phyloP scores from a whole-genome alignment of 1,140 invertebrate genomes.

The Paracyclopina nana region DNA sequence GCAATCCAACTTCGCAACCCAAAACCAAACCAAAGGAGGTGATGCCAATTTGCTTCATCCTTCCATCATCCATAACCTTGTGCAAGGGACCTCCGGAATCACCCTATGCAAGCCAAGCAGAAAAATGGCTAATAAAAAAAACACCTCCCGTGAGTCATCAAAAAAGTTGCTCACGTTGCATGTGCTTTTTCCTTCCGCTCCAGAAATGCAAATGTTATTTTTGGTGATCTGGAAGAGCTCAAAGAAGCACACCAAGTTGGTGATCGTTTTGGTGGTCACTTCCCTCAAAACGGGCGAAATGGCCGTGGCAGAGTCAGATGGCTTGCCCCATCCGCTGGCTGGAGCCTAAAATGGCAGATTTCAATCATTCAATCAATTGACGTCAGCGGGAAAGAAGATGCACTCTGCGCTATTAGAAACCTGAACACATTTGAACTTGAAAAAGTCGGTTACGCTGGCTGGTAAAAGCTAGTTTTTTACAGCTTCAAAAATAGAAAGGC shows the following conservation, averaged over 20 bases:
- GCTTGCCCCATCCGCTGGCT: slow-evolving; percentile 17
- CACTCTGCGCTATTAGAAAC: no score
- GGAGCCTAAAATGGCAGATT: no score
- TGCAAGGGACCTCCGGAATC: slow-evolving; percentile 1
- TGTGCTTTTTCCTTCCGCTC: slow-evolving; percentile 3
- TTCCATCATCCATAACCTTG: no score
- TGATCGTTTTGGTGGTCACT: slow-evolving; percentile 9
- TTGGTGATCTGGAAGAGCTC: slow-evolving; percentile 12
- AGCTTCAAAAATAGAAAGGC: no score
- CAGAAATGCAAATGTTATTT: slow-evolving; percentile 16
- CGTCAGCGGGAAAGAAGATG: no score
- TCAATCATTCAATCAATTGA: no score
- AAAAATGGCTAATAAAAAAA: background rate
- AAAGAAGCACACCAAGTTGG: slow-evolving; percentile 13
- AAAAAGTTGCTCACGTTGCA: slow-evolving; percentile 14
- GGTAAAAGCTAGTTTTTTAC: no score
- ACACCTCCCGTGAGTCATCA: background rate
- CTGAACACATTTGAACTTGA: no score
- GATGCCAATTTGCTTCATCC: background rate
- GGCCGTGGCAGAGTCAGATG: slow-evolving; percentile 4
- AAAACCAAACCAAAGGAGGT: background rate
- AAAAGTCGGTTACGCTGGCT: no score
- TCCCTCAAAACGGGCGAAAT: slow-evolving; percentile 7
- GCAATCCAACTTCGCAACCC: background rate
- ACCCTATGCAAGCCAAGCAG: background rate